Base-by-base conservation (phyloP, 1,140 invertebrate species). In the Drosophila subobscura region DNA sequence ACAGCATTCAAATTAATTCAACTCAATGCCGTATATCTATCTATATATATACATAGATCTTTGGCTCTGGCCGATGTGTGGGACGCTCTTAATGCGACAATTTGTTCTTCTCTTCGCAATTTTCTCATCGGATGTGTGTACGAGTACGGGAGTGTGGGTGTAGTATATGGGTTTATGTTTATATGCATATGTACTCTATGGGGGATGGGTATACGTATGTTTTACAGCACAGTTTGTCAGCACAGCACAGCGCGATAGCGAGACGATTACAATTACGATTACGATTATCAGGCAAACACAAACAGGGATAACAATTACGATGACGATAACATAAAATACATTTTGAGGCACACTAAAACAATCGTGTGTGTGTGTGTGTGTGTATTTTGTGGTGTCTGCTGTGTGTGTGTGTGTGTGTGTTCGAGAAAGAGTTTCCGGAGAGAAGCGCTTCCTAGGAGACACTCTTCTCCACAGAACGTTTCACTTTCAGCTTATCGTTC, bases 401-500 rank as follows among this genome's bases (percentile, higher is more conserved):
- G 1, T 22, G 3, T 40, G 10, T n/a, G 12, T 40, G 29, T 42
- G 16, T 50, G 1, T 23, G 4, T 40, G n/a, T n/a, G 14, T 40
- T 25, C 54, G 42, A 37, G 33, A 37, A 37, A 37, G 33, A 37
- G 10, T 37, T 37, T 37, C 33, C 33, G 33, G 10, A 37, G 33
- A 12, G 57, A 33, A 73, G 50, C 42, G 33, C 16, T 86, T 89
- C 85, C 81, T 89, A 90, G 73, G 89, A 91, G 85, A 91, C 81
- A 74, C 73, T 91, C 52, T 89, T 91, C 81, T 86, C 89, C 83
- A 86, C 83, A 81, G 79, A 83, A 72, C 84, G 81, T 72, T 90
- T 91, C 60, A 91, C 85, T 84, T 85, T 91, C 47, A 91, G 55
- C 68, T 91, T 91, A 25, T 91, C 86, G 73, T 80, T 90, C 65